A percentile compares a stretch with the other conserved stretches of the same genome.
Conservation (phyloP, 2,888 invertebrate species). For the Caenorhabditis uteleia region DNA sequence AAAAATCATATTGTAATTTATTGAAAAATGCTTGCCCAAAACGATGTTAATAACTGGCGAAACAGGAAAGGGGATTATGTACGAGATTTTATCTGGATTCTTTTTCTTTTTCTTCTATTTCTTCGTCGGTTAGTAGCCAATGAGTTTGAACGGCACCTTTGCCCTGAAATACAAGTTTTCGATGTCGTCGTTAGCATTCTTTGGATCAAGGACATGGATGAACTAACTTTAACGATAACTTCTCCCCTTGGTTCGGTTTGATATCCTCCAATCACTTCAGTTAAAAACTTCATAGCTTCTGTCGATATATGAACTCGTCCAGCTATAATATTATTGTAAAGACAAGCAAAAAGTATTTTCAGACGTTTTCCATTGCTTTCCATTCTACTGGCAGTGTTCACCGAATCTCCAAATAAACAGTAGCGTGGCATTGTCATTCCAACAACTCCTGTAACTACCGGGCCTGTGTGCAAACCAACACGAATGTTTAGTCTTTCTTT, state of each 20-base stretch:
- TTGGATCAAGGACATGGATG: too few species aligned
- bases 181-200: neutral
- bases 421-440: constrained; percentile 63
- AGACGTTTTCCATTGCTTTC: constrained; percentile 65
- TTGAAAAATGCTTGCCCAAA: too few species aligned
- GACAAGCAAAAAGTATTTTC: constrained; percentile 2
- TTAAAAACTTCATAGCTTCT: constrained; percentile 58
- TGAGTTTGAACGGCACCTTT: constrained; percentile 53
- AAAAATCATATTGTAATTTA: too few species aligned
- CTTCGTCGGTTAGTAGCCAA: constrained; percentile 50
- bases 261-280: constrained; percentile 63
- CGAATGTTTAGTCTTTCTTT: constrained; percentile 59
- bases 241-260: constrained; percentile 63
- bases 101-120: constrained; percentile 32
- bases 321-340: constrained; percentile 31
- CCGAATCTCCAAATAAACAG: constrained; percentile 65
- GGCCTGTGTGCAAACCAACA: constrained; percentile 62
- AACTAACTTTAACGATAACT: constrained; percentile 64
- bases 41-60: too few species aligned
- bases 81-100: too few species aligned
- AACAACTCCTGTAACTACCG: constrained; percentile 57
- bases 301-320: constrained; percentile 66
- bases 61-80: too few species aligned
- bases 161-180: constrained; percentile 34
- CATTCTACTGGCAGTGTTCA: constrained; percentile 65